These are phyloP conservation scores for Entosphenus tridentatus DNA, from an alignment of 2,113 vertebrate species.

Conservation along the genomic window DNA sequence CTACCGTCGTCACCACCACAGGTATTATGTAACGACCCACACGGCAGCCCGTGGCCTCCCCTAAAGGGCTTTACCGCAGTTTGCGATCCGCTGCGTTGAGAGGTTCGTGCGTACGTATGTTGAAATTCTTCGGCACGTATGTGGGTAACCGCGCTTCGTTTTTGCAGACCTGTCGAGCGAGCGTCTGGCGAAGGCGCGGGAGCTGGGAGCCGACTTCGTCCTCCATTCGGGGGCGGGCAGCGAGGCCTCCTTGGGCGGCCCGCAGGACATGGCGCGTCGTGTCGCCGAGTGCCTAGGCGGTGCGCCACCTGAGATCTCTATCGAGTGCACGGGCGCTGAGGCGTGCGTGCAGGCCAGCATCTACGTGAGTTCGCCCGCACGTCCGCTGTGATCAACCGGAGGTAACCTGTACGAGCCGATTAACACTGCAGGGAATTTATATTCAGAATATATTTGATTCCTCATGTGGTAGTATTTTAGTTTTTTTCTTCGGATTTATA, in stretches of 20 bases:
- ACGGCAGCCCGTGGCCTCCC: too few relatives aligned
- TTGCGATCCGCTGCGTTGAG: too few relatives aligned
- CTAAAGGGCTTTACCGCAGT: too few relatives aligned
- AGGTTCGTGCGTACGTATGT: too few relatives aligned
- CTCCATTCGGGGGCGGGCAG: conserved; percentile 28
- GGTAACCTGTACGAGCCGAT: too few relatives aligned
- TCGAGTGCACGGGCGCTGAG: conserved; percentile 62
- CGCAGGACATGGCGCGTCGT: conserved; percentile 30
- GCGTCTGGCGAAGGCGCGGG: conserved; percentile 49
- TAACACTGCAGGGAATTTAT: too few relatives aligned
- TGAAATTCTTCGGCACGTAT: not conserved
- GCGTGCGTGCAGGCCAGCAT: conserved; percentile 52
- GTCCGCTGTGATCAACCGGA: too few relatives aligned
- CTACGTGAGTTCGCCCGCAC: conserved; percentile 36
- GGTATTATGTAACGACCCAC: too few relatives aligned
- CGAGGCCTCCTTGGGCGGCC: conserved; percentile 8
- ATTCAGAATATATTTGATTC: too few relatives aligned
- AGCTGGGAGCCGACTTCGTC: conserved; percentile 50
- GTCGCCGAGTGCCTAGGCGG: conserved; percentile 36
- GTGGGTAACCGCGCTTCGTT: not conserved
- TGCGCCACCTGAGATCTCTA: conserved; percentile 41
- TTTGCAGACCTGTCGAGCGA: conserved; percentile 39
- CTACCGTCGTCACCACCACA: too few relatives aligned
- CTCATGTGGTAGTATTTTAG: too few relatives aligned
- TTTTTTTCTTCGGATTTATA: too few relatives aligned